Evolutionary conservation across 2,888 invertebrate genomes (phyloP), one percentile per base, ranked within the genome.

Genomic region (Zaprionus bogoriensis): DNA sequence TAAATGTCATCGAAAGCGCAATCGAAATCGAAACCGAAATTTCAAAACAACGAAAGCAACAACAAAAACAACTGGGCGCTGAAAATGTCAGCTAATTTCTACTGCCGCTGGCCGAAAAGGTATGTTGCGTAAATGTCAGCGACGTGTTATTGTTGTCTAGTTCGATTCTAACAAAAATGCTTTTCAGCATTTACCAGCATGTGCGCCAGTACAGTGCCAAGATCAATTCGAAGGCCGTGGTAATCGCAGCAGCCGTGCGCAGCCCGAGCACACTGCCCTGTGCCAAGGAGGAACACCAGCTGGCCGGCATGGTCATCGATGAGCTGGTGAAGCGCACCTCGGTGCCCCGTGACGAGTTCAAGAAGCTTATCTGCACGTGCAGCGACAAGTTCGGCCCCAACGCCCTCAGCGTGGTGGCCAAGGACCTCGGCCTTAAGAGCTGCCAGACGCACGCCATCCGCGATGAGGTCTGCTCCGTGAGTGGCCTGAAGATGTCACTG

Each of bases 201-300:
- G 48, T 64, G 27, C 78, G 75, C 25, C 28, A 52, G 7, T 54
- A 42, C 23, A 65, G 59, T 20, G n/a, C 9, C 0, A 32, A 58
- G 1, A 10, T 27, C n/a, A 58, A 53, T 4, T 41, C 39, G 1
- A 94, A 96, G 91, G 97, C 98, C 89, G 97, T 98, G 25, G 96
- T 98, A 10, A 97, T 99, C 82, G 95, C 96, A 44, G 96, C 97
- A 72, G 98, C 97, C 19, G 96, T 95, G 3, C 93, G 99, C 74
- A 99, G 99, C 36, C 99, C 99, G 0, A 97, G 98, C 73, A 98
- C 98, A 4, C 92, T 96, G 1, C 32, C 51, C 4, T 54, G 30
- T 6, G 20, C 27, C 10, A 39, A 39, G 5, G 54, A 67, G 1
- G 98, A 98, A 1, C 93, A 97, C 2, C 93, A 95, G 91, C 92